phyloP scores from a whole-genome alignment of 2,113 vertebrate genomes.

The Crypturellus undulatus region DNA sequence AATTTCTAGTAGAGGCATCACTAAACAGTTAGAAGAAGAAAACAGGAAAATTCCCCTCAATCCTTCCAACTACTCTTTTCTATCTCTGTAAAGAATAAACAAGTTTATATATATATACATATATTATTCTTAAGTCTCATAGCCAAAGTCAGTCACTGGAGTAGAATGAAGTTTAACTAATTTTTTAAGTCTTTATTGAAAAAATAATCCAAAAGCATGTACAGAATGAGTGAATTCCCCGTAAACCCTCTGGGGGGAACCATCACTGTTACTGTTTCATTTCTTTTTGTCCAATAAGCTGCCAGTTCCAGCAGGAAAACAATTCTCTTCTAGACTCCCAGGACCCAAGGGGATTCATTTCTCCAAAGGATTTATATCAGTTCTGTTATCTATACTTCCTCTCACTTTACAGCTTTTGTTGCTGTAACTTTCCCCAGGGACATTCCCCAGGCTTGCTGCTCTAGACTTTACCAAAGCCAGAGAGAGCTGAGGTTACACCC shows the following conservation, averaged over 20 bases:
- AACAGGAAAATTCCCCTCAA: background rate
- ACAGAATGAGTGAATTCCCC: background rate
- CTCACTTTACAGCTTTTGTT: conserved; percentile 23
- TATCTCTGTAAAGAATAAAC: background rate
- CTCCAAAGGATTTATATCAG: background rate
- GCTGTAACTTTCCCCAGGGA: background rate
- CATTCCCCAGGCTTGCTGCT: conserved; percentile 30
- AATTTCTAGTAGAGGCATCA: background rate
- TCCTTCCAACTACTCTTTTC: background rate
- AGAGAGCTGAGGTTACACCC: conserved; percentile 2
- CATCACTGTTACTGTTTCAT: background rate
- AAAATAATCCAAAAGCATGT: background rate
- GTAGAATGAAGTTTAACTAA: background rate
- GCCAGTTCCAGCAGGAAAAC: background rate
- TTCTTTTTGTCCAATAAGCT: conserved; percentile 1
- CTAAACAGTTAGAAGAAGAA: background rate
- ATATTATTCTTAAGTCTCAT: background rate
- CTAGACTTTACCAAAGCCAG: background rate
- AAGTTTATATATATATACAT: background rate
- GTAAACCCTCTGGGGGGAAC: background rate
- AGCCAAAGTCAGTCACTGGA: too few relatives aligned
- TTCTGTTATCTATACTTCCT: background rate
- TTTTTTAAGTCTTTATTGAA: background rate
- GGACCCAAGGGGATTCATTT: background rate
- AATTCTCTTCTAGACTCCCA: background rate